Evolutionary conservation across 2,888 invertebrate species (phyloP), one percentile per base, ranked within the genome.

Genomic region (Eremobia ochroleuca): DNA sequence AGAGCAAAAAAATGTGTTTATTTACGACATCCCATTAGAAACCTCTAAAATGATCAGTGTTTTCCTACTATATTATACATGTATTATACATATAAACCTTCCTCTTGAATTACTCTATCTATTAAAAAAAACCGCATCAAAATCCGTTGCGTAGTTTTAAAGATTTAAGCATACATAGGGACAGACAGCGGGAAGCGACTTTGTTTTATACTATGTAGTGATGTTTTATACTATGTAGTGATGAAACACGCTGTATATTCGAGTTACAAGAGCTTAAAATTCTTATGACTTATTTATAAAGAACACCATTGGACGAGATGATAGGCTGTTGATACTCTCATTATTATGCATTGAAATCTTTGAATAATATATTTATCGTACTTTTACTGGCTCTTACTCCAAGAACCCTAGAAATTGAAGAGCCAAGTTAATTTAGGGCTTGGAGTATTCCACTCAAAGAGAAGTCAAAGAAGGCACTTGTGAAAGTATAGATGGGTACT

Each of bases 351-450:
- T 84, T 83, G 84, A 84, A 84, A 83, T 83, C 59, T 79, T 82
- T 86, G 84, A 86, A 86, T 83, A 86, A 84, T 83, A 76, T 73
- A 86, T 84, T 84, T 83, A 83, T 84, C 84, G 87, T 78, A 79
- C 79, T 78, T 79, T 75, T 79, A 79, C 49, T 75, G 79, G 71
- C 58, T 84, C 72, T 84, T 70, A 83, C 62, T 61, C 59, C 8
- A 37, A 86, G 75, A 79, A 49, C 72, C 69, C 79, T 86, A 86
- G 72, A 86, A 58, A 73, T 83, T 83, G 65, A 75, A 86, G 66
- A 83, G 59, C 34, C 37, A 46, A 67, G 80, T 72, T 86, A 79
- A 84, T 83, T 84, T 75, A 79, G 55, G 58, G 69, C 31, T 31
- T 34, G 15, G 25, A 71, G 59, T 62, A 49, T 71, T 82, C 66